phyloP scores from a whole-genome alignment of 1,140 invertebrate species.

The Temnothorax nylanderi region DNA sequence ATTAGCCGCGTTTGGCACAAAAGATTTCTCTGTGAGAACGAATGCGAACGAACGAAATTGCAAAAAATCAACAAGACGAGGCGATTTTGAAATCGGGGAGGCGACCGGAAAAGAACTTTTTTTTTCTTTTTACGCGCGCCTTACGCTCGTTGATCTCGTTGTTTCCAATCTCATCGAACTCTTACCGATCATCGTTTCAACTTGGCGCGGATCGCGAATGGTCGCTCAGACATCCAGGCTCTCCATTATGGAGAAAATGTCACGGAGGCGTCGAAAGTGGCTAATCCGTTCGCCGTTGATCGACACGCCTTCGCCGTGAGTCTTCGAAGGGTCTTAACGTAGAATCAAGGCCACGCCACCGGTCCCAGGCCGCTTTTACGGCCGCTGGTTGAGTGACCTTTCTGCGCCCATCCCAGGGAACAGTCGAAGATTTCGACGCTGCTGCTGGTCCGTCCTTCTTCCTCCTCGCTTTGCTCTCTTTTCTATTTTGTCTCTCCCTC shows the following conservation, averaged over 20 bases:
- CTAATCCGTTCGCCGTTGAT: slow-evolving; percentile 45
- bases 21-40: background rate
- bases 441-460: slow-evolving; percentile 30
- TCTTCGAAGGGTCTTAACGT: slow-evolving; percentile 67
- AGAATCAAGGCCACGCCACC: slow-evolving; percentile 74
- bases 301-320: background rate
- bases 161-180: background rate
- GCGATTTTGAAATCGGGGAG: background rate
- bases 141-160: background rate
- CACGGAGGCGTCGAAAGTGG: background rate
- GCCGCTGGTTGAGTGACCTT: slow-evolving; percentile 71
- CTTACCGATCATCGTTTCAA: background rate
- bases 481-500: slow-evolving; percentile 31
- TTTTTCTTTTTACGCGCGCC: background rate
- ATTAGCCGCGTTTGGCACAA: background rate
- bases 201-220: background rate
- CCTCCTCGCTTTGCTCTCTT: slow-evolving; percentile 37
- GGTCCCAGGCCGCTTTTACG: slow-evolving; percentile 67
- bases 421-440: slow-evolving; percentile 61
- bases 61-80: background rate
- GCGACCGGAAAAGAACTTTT: background rate
- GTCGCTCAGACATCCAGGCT: background rate
- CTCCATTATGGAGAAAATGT: background rate
- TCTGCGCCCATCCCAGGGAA: slow-evolving; percentile 47
- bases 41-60: background rate